phyloP scores from a whole-genome alignment of 2,113 vertebrate species.

The Cranoglanis bouderius region DNA sequence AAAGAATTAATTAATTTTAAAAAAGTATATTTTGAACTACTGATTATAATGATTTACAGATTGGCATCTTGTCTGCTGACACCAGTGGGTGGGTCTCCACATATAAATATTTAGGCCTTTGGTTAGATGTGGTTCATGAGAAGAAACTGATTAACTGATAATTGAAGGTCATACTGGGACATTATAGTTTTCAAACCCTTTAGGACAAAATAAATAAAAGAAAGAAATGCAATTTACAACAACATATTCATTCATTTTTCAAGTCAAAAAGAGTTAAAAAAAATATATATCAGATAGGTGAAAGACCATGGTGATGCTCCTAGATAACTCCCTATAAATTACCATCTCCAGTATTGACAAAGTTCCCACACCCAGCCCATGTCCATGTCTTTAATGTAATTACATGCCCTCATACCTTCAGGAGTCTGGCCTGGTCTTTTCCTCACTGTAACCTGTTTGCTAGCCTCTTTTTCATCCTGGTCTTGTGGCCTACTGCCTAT shows the following conservation, averaged over 20 bases:
- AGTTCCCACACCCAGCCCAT: not conserved
- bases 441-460: slow-evolving; percentile 54
- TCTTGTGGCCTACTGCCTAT: slow-evolving; percentile 43
- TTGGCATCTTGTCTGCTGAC: not conserved
- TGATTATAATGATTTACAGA: not conserved
- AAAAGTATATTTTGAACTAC: not conserved
- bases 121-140: not conserved
- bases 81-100: not conserved
- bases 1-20: not conserved
- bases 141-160: not conserved
- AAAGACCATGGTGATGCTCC: not conserved
- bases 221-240: not conserved
- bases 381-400: not conserved
- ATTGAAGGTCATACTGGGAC: not conserved
- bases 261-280: not conserved
- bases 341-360: not conserved
- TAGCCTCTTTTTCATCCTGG: slow-evolving; percentile 52
- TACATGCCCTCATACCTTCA: slow-evolving; percentile 51
- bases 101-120: not conserved
- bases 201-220: not conserved
- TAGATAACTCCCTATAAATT: not conserved
- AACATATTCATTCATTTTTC: not conserved
- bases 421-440: slow-evolving; percentile 57
- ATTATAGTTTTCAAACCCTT: not conserved
- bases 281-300: too few species aligned